phyloP scores from a whole-genome alignment of 2,797 vertebrate genomes.

The Avahi laniger region DNA sequence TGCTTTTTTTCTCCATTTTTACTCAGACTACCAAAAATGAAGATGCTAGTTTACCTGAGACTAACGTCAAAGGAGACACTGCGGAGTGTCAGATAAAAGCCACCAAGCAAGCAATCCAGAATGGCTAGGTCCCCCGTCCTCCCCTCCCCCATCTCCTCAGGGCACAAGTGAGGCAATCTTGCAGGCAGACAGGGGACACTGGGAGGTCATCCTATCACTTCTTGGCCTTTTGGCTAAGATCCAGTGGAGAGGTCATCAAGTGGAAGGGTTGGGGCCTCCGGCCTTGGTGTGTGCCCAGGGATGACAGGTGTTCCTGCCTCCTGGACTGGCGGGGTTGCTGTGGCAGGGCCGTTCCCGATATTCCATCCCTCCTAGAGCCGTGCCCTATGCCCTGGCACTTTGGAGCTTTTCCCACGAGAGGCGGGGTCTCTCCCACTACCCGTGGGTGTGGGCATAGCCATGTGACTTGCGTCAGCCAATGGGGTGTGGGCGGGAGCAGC shows the following conservation, averaged over 20 bases:
- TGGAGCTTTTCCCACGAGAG: background rate
- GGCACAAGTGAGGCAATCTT: background rate
- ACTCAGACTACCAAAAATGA: background rate
- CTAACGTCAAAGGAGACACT: background rate
- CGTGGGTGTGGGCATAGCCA: background rate
- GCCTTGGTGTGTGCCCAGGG: background rate
- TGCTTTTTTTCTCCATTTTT: background rate
- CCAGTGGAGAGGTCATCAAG: background rate
- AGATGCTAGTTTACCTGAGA: background rate
- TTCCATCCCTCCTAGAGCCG: background rate
- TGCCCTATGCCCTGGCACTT: background rate
- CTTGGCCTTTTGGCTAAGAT: too few species aligned
- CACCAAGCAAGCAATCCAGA: background rate
- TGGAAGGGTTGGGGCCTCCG: background rate
- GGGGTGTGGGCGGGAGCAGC: too few species aligned
- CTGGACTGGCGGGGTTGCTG: background rate
- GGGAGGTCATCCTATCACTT: background rate
- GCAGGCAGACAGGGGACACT: background rate
- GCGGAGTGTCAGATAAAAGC: background rate
- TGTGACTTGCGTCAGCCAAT: background rate
- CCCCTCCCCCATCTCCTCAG: too few species aligned
- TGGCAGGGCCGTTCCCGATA: background rate
- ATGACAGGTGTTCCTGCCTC: rapidly evolving
- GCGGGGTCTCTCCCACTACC: too few species aligned
- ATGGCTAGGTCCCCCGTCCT: background rate